A percentile compares a stretch with the other conserved stretches of the same genome.
phyloP scores from a whole-genome alignment of 2,113 vertebrate species.

The Passer montanus region DNA sequence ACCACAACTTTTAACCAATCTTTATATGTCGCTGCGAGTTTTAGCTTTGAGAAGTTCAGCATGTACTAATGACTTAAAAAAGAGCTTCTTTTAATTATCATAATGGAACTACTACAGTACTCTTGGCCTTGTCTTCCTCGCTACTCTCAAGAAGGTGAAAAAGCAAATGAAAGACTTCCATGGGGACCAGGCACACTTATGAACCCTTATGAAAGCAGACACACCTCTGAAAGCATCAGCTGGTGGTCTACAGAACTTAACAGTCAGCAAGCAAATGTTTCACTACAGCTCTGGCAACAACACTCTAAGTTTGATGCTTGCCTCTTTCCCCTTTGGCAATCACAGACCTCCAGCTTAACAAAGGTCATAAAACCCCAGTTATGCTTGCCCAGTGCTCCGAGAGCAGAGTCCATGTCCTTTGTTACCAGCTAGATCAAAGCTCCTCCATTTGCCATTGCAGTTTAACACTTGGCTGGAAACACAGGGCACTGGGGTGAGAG shows the following conservation, averaged over 20 bases:
- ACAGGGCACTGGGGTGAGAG: fast-evolving
- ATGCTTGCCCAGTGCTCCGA: not conserved
- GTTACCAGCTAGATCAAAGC: not conserved
- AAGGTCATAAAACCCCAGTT: not conserved
- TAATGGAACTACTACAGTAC: not conserved
- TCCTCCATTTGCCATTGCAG: not conserved
- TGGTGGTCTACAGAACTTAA: not conserved
- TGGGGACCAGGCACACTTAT: not conserved
- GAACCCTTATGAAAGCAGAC: not conserved
- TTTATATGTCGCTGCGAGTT: not conserved
- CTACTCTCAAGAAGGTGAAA: not conserved
- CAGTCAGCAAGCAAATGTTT: fast-evolving
- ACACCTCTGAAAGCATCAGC: not conserved
- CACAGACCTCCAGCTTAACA: not conserved
- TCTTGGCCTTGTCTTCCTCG: not conserved
- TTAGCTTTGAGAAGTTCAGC: not conserved
- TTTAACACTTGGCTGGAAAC: not conserved
- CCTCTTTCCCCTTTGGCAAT: not conserved
- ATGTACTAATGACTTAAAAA: not conserved
- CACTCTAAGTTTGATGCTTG: not conserved
- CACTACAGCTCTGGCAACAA: not conserved
- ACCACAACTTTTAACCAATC: not conserved
- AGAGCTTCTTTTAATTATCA: not conserved
- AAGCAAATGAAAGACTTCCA: not conserved
- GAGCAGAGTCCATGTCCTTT: not conserved